phyloP scores from a whole-genome alignment of 2,888 invertebrate genomes.

The Dicyrtomina minuta region DNA sequence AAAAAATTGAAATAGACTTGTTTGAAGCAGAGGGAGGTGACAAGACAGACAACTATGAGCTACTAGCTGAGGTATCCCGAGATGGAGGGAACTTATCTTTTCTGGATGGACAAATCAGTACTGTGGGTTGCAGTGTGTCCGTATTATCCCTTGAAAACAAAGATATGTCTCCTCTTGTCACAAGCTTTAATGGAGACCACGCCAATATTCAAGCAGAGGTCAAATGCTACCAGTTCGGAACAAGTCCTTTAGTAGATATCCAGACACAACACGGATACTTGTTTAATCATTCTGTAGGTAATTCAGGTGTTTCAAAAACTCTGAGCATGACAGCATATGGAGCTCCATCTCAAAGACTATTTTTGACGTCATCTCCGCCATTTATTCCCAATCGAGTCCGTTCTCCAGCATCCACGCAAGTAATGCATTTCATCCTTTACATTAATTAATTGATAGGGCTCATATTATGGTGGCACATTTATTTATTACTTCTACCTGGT shows the following conservation, averaged over 20 bases:
- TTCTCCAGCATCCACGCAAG: too few species aligned
- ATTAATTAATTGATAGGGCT: too few species aligned
- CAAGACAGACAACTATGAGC: not conserved
- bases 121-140: slow-evolving; percentile 3
- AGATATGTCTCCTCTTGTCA: not conserved
- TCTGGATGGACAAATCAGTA: slow-evolving; percentile 6
- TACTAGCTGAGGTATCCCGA: too few species aligned
- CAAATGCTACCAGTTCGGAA: not conserved
- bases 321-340: slow-evolving; percentile 12
- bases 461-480: too few species aligned
- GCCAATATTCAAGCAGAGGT: not conserved
- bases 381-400: too few species aligned
- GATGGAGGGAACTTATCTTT: not conserved
- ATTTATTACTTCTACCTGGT: too few species aligned
- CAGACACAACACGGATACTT: not conserved
- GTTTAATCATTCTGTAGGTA: not conserved
- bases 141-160: not conserved
- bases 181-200: not conserved
- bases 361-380: too few species aligned
- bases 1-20: not conserved
- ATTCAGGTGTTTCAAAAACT: slow-evolving; percentile 19
- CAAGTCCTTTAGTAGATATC: not conserved
- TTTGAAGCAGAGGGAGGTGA: not conserved
- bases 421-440: too few species aligned
- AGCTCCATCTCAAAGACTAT: not conserved